These are phyloP conservation scores for Oligia fasciuncula DNA, from an alignment of 2,888 invertebrate species.

Conservation along the genomic window DNA sequence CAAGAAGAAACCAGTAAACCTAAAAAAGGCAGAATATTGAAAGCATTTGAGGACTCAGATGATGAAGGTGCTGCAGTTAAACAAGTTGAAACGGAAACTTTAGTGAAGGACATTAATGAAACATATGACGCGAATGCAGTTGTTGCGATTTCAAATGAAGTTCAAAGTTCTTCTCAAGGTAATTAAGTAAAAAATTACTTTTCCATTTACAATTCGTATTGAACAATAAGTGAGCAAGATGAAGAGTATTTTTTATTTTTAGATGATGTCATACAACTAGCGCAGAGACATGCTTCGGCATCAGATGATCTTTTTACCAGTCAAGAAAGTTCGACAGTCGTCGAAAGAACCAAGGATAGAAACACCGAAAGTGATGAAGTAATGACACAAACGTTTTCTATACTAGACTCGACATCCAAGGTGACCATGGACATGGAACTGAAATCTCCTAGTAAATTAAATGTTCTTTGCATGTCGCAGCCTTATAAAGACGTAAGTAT, in stretches of 20 bases:
- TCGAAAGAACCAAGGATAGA: conserved; percentile 50
- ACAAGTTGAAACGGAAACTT: conserved; percentile 18
- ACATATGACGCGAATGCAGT: conserved; percentile 36
- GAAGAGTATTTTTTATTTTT: conserved; percentile 57
- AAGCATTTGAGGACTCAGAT: conserved; percentile 88
- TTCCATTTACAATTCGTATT: background rate
- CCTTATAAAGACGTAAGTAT: conserved; percentile 77
- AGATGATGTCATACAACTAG: conserved; percentile 83
- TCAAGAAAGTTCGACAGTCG: conserved; percentile 71
- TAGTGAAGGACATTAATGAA: conserved; percentile 18
- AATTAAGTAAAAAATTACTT: conserved; percentile 14
- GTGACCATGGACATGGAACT: conserved; percentile 27
- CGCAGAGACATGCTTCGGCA: conserved; percentile 76
- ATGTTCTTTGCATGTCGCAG: conserved; percentile 72
- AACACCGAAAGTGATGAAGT: conserved; percentile 65
- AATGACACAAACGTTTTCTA: conserved; percentile 82
- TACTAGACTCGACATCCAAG: conserved; percentile 67
- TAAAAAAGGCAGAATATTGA: conserved; percentile 85
- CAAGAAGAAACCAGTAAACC: conserved; percentile 72
- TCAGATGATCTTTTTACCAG: conserved; percentile 82
- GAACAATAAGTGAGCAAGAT: background rate
- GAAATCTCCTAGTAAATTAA: conserved; percentile 52
- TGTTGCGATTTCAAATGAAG: conserved; percentile 41
- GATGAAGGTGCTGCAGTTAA: conserved; percentile 74
- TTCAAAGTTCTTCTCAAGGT: conserved; percentile 78